Evolutionary conservation across 92 coral and sea anemone species (phyloP), one percentile per base, ranked within the genome.

Genomic region (Porites cylindrica): DNA sequence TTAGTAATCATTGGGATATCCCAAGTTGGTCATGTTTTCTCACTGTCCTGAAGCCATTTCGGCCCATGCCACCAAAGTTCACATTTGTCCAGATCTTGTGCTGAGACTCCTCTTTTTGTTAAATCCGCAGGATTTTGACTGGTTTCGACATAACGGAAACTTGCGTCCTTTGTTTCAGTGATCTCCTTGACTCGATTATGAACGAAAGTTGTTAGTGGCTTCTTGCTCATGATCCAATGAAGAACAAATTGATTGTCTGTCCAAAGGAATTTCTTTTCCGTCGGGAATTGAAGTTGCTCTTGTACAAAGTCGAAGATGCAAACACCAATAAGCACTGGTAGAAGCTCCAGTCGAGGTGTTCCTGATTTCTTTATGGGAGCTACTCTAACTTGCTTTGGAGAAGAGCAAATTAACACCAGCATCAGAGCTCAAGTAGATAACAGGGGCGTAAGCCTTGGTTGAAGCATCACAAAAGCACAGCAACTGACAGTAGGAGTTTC

Each of bases 11-110:
- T 47, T 1, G 75, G 85, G 43, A 66, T 80, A 66, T 80, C 64
- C 47, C 85, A 66, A 10, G 66, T 67, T 43, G 85, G 85, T 76
- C 85, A 80, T 80, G 85, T 66, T 66, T 80, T 67, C 26, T 81
- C 85, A 68, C 76, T 67, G 76, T 66, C 65, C 47, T 81, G 76
- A 81, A 81, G 85, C 85, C 85, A 81, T 18, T 81, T 81, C 66
- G 76, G 85, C 1, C 85, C 76, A 32, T 53, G 85, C 64, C 65
- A 81, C 76, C 85, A 81, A 81, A 81, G 64, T 51, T 81, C 67
- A 70, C 86, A 69, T 82, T 53, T 69, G 77, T 52, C 20, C 68
- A 70, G 24, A 70, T 26, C 63, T 19, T 82, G 70, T 6, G 66
- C 66, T 29, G 71, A 69, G 68, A 71, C 87, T 73, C 68, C 91